Conservation (phyloP, 2,113 vertebrate species). For the Ornithorhynchus anatinus region DNA sequence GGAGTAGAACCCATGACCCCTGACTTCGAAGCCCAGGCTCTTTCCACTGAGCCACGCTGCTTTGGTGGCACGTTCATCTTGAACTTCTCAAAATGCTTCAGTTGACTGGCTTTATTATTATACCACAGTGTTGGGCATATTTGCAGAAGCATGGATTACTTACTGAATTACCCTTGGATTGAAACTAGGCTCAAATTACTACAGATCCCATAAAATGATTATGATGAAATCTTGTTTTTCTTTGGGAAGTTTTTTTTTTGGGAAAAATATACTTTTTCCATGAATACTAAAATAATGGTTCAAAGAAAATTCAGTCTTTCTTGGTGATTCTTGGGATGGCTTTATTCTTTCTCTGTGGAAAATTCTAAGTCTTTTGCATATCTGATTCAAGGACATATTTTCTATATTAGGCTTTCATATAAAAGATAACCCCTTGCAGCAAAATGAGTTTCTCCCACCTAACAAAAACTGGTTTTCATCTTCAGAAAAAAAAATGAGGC, state of each 20-base stretch:
- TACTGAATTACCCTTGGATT: too few relatives aligned
- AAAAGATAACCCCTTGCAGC: background rate
- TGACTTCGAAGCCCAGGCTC: too few relatives aligned
- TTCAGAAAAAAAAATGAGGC: background rate
- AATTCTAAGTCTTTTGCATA: background rate
- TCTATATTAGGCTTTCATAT: background rate
- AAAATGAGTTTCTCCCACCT: background rate
- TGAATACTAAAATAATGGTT: background rate
- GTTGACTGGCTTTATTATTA: too few relatives aligned
- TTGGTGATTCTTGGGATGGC: background rate
- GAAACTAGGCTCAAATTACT: too few relatives aligned
- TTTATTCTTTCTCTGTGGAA: background rate
- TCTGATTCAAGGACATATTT: background rate
- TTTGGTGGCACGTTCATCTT: too few relatives aligned
- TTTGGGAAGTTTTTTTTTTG: background rate
- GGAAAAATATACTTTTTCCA: background rate
- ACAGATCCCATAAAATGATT: too few relatives aligned
- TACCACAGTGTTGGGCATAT: too few relatives aligned
- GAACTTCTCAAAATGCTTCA: too few relatives aligned
- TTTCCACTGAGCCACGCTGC: too few relatives aligned
- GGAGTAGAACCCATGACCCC: too few relatives aligned
- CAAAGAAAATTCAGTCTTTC: background rate
- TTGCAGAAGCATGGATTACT: too few relatives aligned
- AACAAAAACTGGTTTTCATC: background rate
- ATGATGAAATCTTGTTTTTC: too few relatives aligned